These are phyloP conservation scores for Lasioglossum leucozonium DNA, from an alignment of 2,888 invertebrate genomes.

Conservation along the genomic window DNA sequence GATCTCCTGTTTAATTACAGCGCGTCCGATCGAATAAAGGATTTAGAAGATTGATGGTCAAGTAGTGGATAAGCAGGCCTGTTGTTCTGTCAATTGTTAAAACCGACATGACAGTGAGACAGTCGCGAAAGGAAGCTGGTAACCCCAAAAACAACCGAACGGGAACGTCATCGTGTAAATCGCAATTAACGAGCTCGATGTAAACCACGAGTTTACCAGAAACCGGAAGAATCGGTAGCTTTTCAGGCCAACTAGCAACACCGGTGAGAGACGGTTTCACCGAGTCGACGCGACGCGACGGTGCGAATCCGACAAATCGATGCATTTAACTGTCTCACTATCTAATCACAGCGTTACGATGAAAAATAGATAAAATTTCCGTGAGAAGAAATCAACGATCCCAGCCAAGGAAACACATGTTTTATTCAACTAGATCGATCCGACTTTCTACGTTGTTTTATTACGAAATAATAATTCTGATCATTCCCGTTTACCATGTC, in stretches of 20 bases:
- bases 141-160: constrained; percentile 64
- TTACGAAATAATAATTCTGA: background rate
- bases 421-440: background rate
- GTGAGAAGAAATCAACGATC: background rate
- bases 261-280: constrained; percentile 61
- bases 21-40: background rate
- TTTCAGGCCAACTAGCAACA: constrained; percentile 21
- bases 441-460: background rate
- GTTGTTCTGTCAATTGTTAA: background rate
- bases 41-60: background rate
- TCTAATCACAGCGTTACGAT: background rate
- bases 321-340: constrained; percentile 42
- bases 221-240: constrained; percentile 44
- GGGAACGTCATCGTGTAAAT: constrained; percentile 75
- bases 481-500: background rate
- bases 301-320: constrained; percentile 46
- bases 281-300: constrained; percentile 40
- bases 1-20: background rate
- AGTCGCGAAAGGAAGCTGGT: constrained; percentile 22
- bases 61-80: background rate
- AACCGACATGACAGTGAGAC: background rate
- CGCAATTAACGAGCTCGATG: constrained; percentile 64
- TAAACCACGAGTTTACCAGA: constrained; percentile 20
- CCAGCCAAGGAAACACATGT: background rate
- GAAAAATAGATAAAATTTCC: background rate